phyloP scores from a whole-genome alignment of 2,797 vertebrate genomes.

The Lycodopsis pacificus region DNA sequence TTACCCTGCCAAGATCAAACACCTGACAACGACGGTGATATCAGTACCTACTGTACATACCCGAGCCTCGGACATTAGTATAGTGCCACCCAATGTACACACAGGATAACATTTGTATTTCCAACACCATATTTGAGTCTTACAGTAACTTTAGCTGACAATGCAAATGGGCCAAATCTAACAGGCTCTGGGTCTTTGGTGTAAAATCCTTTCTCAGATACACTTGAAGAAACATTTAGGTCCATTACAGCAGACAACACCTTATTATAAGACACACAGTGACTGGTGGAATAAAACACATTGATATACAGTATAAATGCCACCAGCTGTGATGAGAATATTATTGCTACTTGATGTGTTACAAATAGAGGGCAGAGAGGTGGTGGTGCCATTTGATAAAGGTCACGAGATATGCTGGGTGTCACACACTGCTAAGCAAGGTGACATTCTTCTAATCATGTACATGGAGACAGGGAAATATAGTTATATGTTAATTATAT shows the following conservation, averaged over 20 bases:
- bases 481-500: neutral
- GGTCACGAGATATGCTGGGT: neutral
- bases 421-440: neutral
- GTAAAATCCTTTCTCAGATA: neutral
- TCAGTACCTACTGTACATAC: too few species aligned
- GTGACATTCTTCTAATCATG: neutral
- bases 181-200: neutral
- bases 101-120: too few species aligned
- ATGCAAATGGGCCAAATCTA: neutral
- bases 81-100: too few species aligned
- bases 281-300: slow-evolving; percentile 2
- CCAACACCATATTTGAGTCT: too few species aligned
- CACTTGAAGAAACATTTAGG: neutral
- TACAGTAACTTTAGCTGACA: neutral
- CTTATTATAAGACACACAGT: neutral
- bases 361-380: neutral
- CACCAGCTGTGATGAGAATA: neutral
- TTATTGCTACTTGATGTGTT: neutral
- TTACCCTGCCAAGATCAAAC: too few species aligned
- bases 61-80: too few species aligned
- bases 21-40: too few species aligned
- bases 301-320: neutral
- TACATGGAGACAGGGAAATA: neutral
- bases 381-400: neutral
- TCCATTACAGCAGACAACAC: neutral